Evolutionary conservation across 2,113 vertebrate genomes (phyloP).

Genomic region (Ondatra zibethicus): DNA sequence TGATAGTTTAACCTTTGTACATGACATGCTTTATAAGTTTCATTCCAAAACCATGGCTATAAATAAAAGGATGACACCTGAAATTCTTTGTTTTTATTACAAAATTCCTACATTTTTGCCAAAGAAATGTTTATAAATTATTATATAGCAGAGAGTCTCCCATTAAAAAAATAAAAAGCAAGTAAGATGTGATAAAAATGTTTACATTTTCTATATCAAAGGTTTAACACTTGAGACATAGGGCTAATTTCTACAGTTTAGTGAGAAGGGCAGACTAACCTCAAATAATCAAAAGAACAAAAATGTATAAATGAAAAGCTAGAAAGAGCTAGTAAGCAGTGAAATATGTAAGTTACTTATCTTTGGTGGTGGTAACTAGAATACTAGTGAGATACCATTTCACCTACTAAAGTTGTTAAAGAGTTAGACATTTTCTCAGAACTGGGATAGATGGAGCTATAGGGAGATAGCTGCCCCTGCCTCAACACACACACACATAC

Average conservation of each 20-base stretch:
- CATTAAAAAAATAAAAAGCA: neutral
- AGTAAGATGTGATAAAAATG: neutral
- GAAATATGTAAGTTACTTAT: neutral
- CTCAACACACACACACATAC: neutral
- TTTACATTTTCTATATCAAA: neutral
- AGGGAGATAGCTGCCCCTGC: neutral
- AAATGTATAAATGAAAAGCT: neutral
- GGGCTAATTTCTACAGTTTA: neutral
- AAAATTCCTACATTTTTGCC: neutral
- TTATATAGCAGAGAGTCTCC: neutral
- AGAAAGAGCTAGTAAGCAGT: neutral
- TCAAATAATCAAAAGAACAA: neutral
- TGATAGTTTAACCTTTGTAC: neutral
- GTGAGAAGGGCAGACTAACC: neutral
- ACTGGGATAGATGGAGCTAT: neutral
- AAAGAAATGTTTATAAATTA: constrained; percentile 18
- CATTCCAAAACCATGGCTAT: neutral
- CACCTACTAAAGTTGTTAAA: neutral
- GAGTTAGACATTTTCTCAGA: constrained; percentile 3
- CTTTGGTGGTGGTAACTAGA: neutral
- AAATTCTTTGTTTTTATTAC: neutral
- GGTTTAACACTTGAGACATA: neutral
- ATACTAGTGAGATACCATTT: neutral
- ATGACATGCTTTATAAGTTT: neutral
- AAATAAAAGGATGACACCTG: neutral